phyloP scores from a whole-genome alignment of 2,797 vertebrate genomes.

The Ctenochaetus hawaiiensis region DNA sequence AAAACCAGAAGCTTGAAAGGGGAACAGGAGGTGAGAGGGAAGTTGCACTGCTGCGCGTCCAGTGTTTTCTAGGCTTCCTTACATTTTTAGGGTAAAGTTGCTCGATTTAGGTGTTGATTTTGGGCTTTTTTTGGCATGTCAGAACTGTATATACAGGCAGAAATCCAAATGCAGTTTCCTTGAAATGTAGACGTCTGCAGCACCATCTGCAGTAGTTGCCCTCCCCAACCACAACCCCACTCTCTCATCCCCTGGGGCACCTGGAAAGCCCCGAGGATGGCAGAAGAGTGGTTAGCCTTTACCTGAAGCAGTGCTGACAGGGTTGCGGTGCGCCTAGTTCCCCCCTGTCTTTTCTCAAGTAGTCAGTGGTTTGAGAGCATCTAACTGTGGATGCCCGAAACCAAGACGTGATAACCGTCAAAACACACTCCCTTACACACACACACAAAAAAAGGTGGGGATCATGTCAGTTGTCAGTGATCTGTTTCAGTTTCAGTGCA shows the following conservation, averaged over 20 bases:
- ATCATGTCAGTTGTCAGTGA: constrained; percentile 10
- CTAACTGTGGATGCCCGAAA: constrained; percentile 29
- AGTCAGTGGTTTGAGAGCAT: constrained; percentile 46
- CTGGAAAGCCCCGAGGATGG: constrained; percentile 77
- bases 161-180: constrained; percentile 63
- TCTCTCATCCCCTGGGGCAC: constrained; percentile 51
- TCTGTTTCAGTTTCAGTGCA: constrained; percentile 25
- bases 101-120: constrained; percentile 40
- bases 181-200: constrained; percentile 49
- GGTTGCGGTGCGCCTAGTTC: constrained; percentile 64
- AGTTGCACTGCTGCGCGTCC: constrained; percentile 18
- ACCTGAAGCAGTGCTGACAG: constrained; percentile 71
- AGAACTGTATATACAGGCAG: constrained; percentile 50
- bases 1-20: constrained; percentile 42
- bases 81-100: constrained; percentile 22
- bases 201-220: constrained; percentile 49
- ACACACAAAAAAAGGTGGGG: background rate
- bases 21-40: constrained; percentile 45
- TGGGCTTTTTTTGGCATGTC: constrained; percentile 20
- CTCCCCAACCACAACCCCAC: constrained; percentile 42
- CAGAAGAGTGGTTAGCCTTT: constrained; percentile 56
- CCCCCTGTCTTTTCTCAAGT: constrained; percentile 62
- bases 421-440: too few relatives aligned
- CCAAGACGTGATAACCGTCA: background rate
- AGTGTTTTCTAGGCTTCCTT: constrained; percentile 15